Percentiles rank a stretch among this genome's conserved stretches.
Evolutionary conservation across 2,797 vertebrate species (phyloP).

Genomic region (Nannoperca obscura): DNA sequence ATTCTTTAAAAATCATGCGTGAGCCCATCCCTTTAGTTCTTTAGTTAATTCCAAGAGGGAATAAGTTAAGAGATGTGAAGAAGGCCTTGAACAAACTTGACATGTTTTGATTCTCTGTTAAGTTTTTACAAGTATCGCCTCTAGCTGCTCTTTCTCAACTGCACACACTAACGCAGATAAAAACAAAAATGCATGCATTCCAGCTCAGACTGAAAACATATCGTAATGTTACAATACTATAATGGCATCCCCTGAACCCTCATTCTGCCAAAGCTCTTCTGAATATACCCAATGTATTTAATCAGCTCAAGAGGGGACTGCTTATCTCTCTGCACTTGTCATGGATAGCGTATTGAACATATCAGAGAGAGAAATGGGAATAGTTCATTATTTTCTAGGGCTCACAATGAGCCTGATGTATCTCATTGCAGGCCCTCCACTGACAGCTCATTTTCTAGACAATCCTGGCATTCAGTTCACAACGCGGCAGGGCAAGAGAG

Average conservation of each 20-base stretch:
- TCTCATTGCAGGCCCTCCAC: conserved; percentile 82
- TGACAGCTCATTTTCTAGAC: conserved; percentile 88
- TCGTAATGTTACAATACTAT: conserved; percentile 60
- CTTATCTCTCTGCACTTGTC: conserved; percentile 84
- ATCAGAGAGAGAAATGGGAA: conserved; percentile 82
- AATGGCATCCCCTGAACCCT: conserved; percentile 68
- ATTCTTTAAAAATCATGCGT: conserved; percentile 21
- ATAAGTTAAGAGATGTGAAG: conserved; percentile 43
- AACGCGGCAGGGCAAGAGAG: conserved; percentile 59
- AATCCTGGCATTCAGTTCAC: conserved; percentile 83
- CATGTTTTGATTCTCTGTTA: conserved; percentile 56
- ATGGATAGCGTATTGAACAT: conserved; percentile 85
- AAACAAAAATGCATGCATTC: conserved; percentile 38
- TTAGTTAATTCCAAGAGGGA: conserved; percentile 46
- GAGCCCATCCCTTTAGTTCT: conserved; percentile 23
- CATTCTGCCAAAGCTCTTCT: conserved; percentile 68
- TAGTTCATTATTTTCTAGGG: conserved; percentile 86
- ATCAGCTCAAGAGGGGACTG: conserved; percentile 83
- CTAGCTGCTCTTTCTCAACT: conserved; percentile 43
- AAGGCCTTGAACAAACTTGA: conserved; percentile 49
- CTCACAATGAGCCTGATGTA: conserved; percentile 85
- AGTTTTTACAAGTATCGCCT: conserved; percentile 50
- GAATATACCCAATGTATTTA: conserved; percentile 79
- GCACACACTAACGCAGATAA: conserved; percentile 5
- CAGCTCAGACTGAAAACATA: conserved; percentile 60